A percentile compares a stretch with the other conserved stretches of the same genome.
These are phyloP conservation scores for Nymphalis io DNA, from an alignment of 1,140 invertebrate genomes.

Conservation along the genomic window DNA sequence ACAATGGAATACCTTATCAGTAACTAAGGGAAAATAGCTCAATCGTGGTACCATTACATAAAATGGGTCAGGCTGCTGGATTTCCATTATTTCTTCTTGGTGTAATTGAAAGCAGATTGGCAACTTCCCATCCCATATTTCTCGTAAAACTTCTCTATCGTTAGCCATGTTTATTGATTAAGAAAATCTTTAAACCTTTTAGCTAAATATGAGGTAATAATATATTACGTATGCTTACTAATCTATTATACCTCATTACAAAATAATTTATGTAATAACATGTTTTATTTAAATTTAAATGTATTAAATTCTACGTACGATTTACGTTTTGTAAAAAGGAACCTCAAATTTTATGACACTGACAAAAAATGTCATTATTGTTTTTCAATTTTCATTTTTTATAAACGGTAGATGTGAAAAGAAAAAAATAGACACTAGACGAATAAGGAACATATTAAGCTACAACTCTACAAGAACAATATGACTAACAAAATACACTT, in stretches of 20 bases:
- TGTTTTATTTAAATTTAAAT: too few species aligned
- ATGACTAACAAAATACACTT: too few species aligned
- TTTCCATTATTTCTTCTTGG: conserved; percentile 92
- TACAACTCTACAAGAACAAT: too few species aligned
- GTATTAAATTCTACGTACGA: too few species aligned
- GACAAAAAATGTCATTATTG: too few species aligned
- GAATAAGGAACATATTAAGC: too few species aligned
- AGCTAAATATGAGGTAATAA: conserved; percentile 4
- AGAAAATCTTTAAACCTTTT: not conserved
- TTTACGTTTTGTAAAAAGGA: too few species aligned
- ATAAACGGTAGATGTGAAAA: too few species aligned
- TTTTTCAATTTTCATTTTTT: too few species aligned
- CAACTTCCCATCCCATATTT: conserved; percentile 97
- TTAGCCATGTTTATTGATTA: conserved; percentile 86
- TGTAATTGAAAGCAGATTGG: conserved; percentile 94
- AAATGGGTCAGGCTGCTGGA: conserved; percentile 94
- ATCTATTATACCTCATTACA: not conserved
- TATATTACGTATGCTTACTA: not conserved
- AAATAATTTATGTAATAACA: too few species aligned
- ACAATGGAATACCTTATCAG: conserved; percentile 89
- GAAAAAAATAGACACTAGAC: too few species aligned
- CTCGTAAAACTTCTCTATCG: conserved; percentile 94
- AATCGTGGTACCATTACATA: conserved; percentile 97
- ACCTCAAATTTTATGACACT: too few species aligned
- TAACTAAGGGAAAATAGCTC: conserved; percentile 97